These are phyloP conservation scores for Caenorhabditis japonica DNA, from an alignment of 2,888 invertebrate genomes.

Conservation along the genomic window DNA sequence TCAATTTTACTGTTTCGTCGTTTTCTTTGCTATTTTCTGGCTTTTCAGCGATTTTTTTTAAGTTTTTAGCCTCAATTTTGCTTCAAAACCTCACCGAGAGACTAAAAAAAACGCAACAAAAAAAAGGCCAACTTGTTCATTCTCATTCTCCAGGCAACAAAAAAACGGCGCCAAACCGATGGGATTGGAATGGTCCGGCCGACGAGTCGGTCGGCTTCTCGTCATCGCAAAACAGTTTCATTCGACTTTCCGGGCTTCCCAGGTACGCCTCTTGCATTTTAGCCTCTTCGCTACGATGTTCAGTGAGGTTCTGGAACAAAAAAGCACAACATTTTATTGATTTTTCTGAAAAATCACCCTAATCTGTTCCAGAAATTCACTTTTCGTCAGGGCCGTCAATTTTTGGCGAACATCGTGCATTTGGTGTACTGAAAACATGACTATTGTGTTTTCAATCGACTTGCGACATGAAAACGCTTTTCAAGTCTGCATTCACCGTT, in stretches of 20 bases:
- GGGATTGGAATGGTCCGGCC: conserved; percentile 39
- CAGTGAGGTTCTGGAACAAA: conserved; percentile 10
- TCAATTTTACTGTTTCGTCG: no score
- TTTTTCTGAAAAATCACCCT: conserved; percentile 3
- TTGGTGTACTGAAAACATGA: conserved; percentile 29
- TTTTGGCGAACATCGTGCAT: conserved; percentile 27
- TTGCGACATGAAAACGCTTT: no score
- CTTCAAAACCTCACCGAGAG: no score
- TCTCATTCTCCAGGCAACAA: conserved; percentile 26
- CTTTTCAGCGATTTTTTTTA: no score
- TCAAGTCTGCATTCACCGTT: no score
- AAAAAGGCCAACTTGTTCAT: no score
- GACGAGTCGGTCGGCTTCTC: conserved; percentile 37
- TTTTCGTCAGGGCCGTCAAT: conserved; percentile 15
- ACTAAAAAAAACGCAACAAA: no score
- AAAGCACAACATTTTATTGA: no score
- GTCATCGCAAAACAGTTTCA: conserved; percentile 27
- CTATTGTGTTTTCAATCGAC: no score
- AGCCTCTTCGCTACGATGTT: neutral
- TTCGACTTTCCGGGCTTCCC: conserved; percentile 28
- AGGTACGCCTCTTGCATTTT: conserved; percentile 9
- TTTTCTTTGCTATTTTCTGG: no score
- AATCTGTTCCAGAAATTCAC: conserved; percentile 20
- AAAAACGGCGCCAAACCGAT: conserved; percentile 49
- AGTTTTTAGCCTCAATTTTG: no score